These are phyloP conservation scores for Microcebus jonahi DNA, from an alignment of 2,113 vertebrate genomes.

Conservation along the genomic window DNA sequence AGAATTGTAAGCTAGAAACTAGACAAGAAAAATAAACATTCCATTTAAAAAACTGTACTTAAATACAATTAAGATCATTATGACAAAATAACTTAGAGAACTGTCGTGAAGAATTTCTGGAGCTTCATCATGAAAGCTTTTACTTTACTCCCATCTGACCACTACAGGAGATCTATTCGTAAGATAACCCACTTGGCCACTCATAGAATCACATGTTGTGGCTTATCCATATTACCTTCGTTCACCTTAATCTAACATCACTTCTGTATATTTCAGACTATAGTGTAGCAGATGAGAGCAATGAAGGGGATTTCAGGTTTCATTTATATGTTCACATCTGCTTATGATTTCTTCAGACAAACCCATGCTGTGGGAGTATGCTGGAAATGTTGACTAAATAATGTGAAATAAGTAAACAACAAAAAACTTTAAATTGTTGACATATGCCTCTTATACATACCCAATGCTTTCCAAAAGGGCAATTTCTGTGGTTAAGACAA, in stretches of 20 bases:
- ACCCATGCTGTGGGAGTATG: background rate
- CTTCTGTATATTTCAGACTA: background rate
- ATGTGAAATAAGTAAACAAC: background rate
- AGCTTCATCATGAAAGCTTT: slow-evolving; percentile 12
- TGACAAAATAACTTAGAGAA: background rate
- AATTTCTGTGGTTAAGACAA: slow-evolving; percentile 94
- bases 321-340: background rate
- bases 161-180: background rate
- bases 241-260: background rate
- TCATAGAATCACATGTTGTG: background rate
- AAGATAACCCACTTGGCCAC: background rate
- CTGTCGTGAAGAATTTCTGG: background rate
- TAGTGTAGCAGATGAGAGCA: background rate
- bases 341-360: background rate
- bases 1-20: slow-evolving; percentile 17
- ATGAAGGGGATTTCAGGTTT: background rate
- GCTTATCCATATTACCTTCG: background rate
- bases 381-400: background rate
- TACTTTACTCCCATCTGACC: background rate
- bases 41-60: slow-evolving; percentile 46
- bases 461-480: slow-evolving; percentile 88
- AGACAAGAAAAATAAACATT: slow-evolving; percentile 17
- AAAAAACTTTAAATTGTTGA: background rate
- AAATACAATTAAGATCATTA: background rate
- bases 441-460: slow-evolving; percentile 82